Percentiles rank a stretch among this genome's conserved stretches.
Evolutionary conservation across 2,113 vertebrate genomes (phyloP).

Genomic region (Mirounga angustirostris): DNA sequence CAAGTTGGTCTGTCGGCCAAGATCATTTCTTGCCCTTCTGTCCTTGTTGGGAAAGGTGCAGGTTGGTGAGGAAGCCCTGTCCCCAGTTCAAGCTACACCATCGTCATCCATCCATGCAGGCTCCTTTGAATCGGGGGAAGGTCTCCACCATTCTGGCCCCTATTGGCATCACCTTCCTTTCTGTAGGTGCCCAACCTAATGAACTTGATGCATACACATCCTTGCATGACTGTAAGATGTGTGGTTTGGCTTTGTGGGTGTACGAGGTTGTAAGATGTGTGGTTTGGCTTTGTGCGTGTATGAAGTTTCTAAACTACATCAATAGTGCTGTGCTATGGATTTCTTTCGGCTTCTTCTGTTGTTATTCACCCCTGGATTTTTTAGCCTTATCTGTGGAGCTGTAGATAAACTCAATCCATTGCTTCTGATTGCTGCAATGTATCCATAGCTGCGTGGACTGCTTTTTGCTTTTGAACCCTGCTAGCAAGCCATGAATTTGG

Average conservation of each 20-base stretch:
- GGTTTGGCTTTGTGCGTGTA: accelerated
- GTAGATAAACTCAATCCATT: accelerated
- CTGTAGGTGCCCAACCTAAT: accelerated
- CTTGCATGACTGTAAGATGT: accelerated
- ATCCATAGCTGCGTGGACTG: accelerated
- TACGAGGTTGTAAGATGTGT: accelerated
- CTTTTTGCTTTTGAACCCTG: neutral
- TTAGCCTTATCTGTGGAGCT: accelerated
- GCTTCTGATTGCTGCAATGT: neutral
- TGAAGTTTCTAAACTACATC: neutral
- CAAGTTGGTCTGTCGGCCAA: accelerated
- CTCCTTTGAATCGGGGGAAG: accelerated
- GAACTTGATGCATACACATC: accelerated
- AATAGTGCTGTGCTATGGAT: accelerated
- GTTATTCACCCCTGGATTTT: accelerated
- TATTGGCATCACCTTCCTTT: neutral
- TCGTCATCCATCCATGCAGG: accelerated
- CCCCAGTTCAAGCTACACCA: neutral
- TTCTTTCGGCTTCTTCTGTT: neutral
- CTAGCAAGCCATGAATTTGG: too few relatives aligned
- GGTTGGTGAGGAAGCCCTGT: neutral
- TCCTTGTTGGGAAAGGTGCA: neutral
- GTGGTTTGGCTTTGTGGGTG: neutral
- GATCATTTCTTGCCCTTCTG: neutral
- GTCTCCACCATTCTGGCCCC: neutral